phyloP scores from a whole-genome alignment of 2,888 invertebrate genomes.

The Diloba caeruleocephala region DNA sequence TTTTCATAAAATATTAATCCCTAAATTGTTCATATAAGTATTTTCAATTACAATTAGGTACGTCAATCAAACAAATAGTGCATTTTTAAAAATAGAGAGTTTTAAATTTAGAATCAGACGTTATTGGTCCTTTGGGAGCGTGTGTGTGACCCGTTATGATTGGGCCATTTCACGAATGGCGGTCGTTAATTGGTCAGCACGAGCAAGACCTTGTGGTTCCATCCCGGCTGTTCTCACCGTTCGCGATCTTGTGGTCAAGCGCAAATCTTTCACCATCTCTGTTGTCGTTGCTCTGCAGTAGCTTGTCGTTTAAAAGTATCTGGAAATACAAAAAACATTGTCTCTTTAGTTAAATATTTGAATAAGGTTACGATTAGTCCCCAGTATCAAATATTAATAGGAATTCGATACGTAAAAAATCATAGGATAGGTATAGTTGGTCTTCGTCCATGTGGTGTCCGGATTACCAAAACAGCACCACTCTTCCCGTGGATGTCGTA shows the following conservation, averaged over 20 bases:
- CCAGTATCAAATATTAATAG: too few species aligned
- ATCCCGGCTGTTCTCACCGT: conserved; percentile 81
- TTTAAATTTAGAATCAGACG: conserved; percentile 49
- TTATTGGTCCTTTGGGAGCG: conserved; percentile 46
- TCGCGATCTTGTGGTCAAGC: conserved; percentile 89
- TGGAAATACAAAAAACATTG: conserved; percentile 70
- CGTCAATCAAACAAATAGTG: conserved; percentile 31
- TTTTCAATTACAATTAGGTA: conserved; percentile 1
- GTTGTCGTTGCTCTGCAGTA: conserved; percentile 91
- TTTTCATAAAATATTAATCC: conserved; percentile 15
- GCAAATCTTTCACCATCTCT: conserved; percentile 92
- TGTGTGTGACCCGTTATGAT: conserved; percentile 53
- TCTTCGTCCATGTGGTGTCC: too few species aligned
- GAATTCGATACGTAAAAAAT: too few species aligned
- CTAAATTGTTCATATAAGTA: conserved; percentile 5
- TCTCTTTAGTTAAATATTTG: neutral
- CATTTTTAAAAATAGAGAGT: conserved; percentile 43
- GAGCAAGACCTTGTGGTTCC: conserved; percentile 86
- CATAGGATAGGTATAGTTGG: too few species aligned
- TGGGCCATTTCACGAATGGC: conserved; percentile 53
- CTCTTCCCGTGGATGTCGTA: too few species aligned
- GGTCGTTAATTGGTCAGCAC: conserved; percentile 87
- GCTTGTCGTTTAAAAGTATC: conserved; percentile 94
- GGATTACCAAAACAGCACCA: too few species aligned
- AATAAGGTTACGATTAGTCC: too few species aligned